Percentiles rank a stretch among this genome's conserved stretches.
phyloP scores from a whole-genome alignment of 2,888 invertebrate species.

The Oscheius sp. region DNA sequence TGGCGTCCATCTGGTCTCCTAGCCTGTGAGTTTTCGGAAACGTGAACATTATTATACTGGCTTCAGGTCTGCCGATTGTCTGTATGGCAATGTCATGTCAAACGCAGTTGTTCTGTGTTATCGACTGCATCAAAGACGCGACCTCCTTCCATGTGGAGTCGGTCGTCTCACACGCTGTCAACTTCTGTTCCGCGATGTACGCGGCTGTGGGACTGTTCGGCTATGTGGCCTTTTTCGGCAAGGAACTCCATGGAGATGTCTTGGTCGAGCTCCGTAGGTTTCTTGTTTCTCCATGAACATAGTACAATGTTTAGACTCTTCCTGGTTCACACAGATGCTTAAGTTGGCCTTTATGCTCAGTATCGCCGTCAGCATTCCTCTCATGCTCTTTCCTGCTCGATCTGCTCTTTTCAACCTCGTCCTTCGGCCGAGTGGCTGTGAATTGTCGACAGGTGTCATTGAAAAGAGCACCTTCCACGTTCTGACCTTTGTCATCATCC shows the following conservation, averaged over 20 bases:
- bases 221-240: constrained; percentile 84
- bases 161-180: constrained; percentile 88
- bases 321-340: constrained; percentile 83
- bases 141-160: constrained; percentile 81
- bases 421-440: constrained; percentile 44
- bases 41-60: not conserved
- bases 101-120: constrained; percentile 87
- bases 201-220: constrained; percentile 64
- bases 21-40: constrained; percentile 45
- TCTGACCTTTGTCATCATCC: constrained; percentile 82
- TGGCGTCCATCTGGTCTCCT: constrained; percentile 63
- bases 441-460: constrained; percentile 45
- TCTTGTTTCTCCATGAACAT: not conserved
- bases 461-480: constrained; percentile 71
- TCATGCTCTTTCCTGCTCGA: constrained; percentile 94
- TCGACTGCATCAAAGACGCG: constrained; percentile 85
- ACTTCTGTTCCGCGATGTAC: constrained; percentile 86
- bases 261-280: constrained; percentile 82
- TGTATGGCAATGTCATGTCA: constrained; percentile 96
- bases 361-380: constrained; percentile 93
- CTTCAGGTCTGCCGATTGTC: constrained; percentile 84
- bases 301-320: constrained; percentile 40
- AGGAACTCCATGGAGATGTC: constrained; percentile 83
- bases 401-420: constrained; percentile 91
- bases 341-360: constrained; percentile 94